Conservation (phyloP, 1,140 invertebrate species). For the Magallana angulata region DNA sequence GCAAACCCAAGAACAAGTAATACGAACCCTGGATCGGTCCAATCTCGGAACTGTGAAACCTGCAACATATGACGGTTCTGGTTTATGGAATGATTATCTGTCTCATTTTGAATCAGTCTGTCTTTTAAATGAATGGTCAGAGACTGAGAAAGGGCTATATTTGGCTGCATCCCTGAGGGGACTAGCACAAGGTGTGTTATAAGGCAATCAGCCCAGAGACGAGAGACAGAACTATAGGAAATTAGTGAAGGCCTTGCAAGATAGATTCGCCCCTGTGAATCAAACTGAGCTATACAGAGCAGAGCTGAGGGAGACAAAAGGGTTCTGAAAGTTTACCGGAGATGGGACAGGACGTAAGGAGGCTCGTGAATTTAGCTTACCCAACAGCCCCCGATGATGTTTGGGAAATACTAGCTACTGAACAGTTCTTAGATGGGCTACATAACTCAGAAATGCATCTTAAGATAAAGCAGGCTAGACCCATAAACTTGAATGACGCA, state of each 20-base stretch:
- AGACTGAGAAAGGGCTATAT: conserved; percentile 29
- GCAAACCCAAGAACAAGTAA: too few species aligned
- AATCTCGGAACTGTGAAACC: conserved; percentile 5
- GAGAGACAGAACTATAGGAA: conserved; percentile 34
- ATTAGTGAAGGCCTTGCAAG: conserved; percentile 40
- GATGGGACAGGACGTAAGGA: conserved; percentile 49
- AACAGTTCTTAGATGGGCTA: conserved; percentile 52
- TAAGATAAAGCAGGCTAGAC: conserved; percentile 20
- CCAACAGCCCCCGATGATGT: conserved; percentile 6
- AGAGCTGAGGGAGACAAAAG: conserved; percentile 44
- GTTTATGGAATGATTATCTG: conserved; percentile 43
- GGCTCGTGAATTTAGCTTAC: conserved; percentile 46
- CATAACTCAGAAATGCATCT: conserved; percentile 41
- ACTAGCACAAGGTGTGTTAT: conserved; percentile 39
- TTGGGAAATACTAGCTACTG: conserved; percentile 42
- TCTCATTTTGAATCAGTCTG: conserved; percentile 42
- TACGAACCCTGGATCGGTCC: too few species aligned
- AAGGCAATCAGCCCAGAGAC: conserved; percentile 26
- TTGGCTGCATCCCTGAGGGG: neutral
- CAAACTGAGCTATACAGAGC: conserved; percentile 54
- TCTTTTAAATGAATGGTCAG: conserved; percentile 40
- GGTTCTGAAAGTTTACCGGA: conserved; percentile 47
- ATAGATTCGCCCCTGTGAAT: conserved; percentile 47
- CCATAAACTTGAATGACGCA: too few species aligned
- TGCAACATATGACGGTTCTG: conserved; percentile 38